Evolutionary conservation across 2,888 invertebrate genomes (phyloP), one percentile per base, ranked within the genome.

Genomic region (Creontiades dilutus): DNA sequence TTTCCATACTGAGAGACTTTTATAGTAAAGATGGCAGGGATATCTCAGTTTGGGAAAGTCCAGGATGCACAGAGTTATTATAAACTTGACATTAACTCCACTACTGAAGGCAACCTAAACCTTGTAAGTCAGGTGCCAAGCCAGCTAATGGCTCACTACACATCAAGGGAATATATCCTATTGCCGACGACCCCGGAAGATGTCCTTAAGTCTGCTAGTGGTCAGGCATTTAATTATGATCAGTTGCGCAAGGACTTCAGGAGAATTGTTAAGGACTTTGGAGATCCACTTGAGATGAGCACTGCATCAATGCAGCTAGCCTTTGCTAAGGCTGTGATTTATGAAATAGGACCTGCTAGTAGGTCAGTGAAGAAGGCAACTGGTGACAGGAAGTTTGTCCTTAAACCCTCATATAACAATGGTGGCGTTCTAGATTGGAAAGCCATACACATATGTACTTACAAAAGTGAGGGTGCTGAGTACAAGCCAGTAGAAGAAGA

Each of bases 401-500:
- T 76, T 16, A 76, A 23, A 23, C 11, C 27, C 5, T 27, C 76
- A 76, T 23, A 28, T 28, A 23, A n/a, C 9, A 37, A 37, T 76
- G 76, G 4, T 28, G n/a, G n/a, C n/a, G 27, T 23, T 7, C 27
- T 76, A 16, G 27, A 19, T 13, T 76, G 5, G 3, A 76, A 27
- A 16, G 7, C 23, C 9, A 37, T 37, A 19, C 27, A 23, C 16
- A 76, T 76, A 7, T 76, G 76, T 16, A 76, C 76, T 76, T 76
- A 76, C 76, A 76, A 76, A 27, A 16, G 47, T 14, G 47, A 48
- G 11, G 47, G 81, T 81, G 46, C 81, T 14, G 47, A 47, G 19
- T 48, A 81, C 13, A 81, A 37, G 47, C 81, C 81, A 81, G 9
- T n/a, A 14, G 81, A 81, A 37, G 27, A 76, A 37, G 11, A 7